phyloP scores from a whole-genome alignment of 1,140 invertebrate genomes.

The Drosophila navojoa region DNA sequence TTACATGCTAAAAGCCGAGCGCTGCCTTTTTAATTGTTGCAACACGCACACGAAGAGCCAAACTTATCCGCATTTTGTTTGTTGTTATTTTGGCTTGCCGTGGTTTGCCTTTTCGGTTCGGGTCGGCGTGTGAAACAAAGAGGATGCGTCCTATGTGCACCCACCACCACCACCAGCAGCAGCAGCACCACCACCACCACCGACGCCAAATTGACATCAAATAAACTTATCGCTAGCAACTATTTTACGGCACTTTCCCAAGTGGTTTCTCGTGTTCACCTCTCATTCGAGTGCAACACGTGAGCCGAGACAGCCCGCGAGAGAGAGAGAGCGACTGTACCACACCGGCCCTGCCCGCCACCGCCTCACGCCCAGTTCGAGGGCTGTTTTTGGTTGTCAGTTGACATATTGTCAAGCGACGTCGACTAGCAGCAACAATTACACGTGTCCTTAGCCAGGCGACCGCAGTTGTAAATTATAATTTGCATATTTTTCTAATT shows the following conservation, averaged over 20 bases:
- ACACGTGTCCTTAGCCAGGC: conserved; percentile 67
- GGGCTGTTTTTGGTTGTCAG: conserved; percentile 53
- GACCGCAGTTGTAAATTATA: conserved; percentile 43
- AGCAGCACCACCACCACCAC: conserved; percentile 49
- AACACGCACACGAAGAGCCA: conserved; percentile 62
- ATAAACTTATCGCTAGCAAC: conserved; percentile 78
- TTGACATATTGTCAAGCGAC: conserved; percentile 77
- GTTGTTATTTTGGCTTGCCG: conserved; percentile 71
- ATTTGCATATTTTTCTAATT: conserved; percentile 81
- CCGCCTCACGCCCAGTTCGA: conserved; percentile 15
- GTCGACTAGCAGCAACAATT: conserved; percentile 75
- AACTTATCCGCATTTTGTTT: conserved; percentile 51
- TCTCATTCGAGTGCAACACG: conserved; percentile 63
- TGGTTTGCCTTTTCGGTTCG: conserved; percentile 37
- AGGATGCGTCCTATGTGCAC: conserved; percentile 29
- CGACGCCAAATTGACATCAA: conserved; percentile 70
- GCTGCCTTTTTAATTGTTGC: conserved; percentile 68
- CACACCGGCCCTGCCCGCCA: neutral
- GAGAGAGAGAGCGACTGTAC: conserved; percentile 51
- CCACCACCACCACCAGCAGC: conserved; percentile 38
- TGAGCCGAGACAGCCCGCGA: conserved; percentile 19
- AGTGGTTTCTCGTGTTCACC: conserved; percentile 76
- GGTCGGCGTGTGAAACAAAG: conserved; percentile 66
- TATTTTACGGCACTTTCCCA: conserved; percentile 79
- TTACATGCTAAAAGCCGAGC: conserved; percentile 57